Percentiles rank a stretch among this genome's conserved stretches.
Conservation (phyloP, 2,113 vertebrate species). For the Gulo gulo region DNA sequence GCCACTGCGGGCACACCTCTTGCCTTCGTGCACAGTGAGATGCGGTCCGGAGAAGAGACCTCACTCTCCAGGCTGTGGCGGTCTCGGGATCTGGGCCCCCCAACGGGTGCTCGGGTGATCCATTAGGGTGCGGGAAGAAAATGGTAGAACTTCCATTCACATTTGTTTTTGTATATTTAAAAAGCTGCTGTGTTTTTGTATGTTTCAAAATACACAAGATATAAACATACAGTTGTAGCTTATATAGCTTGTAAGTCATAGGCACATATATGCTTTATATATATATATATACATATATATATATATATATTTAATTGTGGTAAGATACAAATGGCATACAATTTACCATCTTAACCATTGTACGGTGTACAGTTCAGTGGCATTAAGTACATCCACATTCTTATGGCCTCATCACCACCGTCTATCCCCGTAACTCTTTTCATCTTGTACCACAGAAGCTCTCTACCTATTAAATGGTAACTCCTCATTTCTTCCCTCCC, state of each 20-base stretch:
- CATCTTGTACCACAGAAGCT: background rate
- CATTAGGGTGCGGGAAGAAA: background rate
- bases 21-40: background rate
- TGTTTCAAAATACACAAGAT: background rate
- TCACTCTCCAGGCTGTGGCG: background rate
- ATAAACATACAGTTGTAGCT: background rate
- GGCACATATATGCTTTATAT: background rate
- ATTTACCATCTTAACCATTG: background rate
- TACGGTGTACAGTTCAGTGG: background rate
- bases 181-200: background rate
- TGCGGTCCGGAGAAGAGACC: background rate
- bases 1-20: background rate
- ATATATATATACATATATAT: background rate
- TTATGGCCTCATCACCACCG: background rate
- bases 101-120: too few relatives aligned
- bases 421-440: background rate
- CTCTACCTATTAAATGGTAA: background rate
- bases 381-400: background rate
- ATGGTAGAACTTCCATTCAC: background rate
- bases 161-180: background rate
- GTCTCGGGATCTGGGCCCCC: background rate
- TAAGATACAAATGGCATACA: background rate
- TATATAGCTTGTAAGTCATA: background rate
- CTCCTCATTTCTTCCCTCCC: background rate
- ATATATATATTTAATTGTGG: background rate